Evolutionary conservation across 2,888 invertebrate genomes (phyloP).

Genomic region (Drosophila suboccidentalis): DNA sequence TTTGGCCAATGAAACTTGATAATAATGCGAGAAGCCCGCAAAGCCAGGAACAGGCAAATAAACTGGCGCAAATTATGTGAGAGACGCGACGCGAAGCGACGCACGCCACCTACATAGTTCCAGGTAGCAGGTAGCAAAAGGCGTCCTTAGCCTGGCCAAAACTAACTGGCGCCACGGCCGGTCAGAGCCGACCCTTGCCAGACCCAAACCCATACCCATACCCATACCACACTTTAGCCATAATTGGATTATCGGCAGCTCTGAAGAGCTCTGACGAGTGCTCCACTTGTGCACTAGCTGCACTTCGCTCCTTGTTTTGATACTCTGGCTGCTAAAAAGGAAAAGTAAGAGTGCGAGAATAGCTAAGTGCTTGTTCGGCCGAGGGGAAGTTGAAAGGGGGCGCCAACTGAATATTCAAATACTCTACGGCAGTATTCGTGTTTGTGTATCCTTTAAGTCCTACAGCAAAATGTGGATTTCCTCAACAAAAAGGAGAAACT

Average conservation of each 20-base stretch:
- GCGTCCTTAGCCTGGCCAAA: conserved; percentile 10
- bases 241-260: conserved; percentile 76
- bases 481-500: not conserved
- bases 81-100: conserved; percentile 49
- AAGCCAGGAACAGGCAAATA: conserved; percentile 60
- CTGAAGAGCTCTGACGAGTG: conserved; percentile 71
- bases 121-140: conserved; percentile 6
- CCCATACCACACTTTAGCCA: conserved; percentile 43
- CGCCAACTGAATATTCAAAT: not conserved
- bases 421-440: conserved; percentile 22
- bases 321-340: conserved; percentile 41
- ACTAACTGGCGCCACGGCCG: conserved; percentile 5
- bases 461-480: conserved; percentile 2
- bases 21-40: conserved; percentile 59
- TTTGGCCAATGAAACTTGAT: conserved; percentile 76
- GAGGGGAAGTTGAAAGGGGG: not conserved
- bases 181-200: conserved; percentile 45
- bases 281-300: conserved; percentile 62
- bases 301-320: conserved; percentile 47
- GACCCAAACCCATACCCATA: too few species aligned
- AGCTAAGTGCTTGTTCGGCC: conserved; percentile 2
- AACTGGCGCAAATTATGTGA: conserved; percentile 72
- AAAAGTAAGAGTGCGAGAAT: conserved; percentile 53
- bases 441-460: conserved; percentile 32
- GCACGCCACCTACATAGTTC: conserved; percentile 20